Conservation (phyloP, 2,888 invertebrate genomes). For the Pseudolycoriella hygida region DNA sequence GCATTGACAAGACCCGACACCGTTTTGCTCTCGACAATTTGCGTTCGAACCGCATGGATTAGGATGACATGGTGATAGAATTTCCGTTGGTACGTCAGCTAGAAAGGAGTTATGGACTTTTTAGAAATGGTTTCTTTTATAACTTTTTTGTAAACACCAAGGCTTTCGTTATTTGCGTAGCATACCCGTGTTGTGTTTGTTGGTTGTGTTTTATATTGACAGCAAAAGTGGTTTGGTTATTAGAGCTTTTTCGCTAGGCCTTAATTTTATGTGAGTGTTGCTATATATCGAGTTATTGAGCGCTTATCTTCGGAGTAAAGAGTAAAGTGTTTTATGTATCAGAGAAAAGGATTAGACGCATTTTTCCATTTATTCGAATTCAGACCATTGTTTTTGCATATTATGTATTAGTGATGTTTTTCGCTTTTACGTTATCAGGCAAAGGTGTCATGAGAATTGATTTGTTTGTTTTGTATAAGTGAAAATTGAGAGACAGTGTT, state of each 20-base stretch:
- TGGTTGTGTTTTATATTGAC: background rate
- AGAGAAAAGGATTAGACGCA: too few species aligned
- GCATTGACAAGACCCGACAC: conserved; percentile 53
- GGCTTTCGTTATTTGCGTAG: background rate
- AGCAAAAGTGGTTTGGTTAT: background rate
- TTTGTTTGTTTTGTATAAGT: background rate
- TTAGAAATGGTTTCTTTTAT: background rate
- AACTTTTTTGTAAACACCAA: background rate
- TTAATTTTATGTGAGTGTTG: too few species aligned
- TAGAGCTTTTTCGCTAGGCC: background rate
- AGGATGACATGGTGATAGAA: conserved; percentile 39
- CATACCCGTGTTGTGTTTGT: background rate
- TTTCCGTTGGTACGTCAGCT: background rate
- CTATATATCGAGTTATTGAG: too few species aligned
- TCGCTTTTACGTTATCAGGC: too few species aligned
- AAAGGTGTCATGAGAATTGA: background rate
- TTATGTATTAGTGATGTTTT: background rate
- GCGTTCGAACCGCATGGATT: conserved; percentile 70
- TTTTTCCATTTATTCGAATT: too few species aligned
- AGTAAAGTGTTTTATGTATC: too few species aligned
- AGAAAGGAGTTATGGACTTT: background rate
- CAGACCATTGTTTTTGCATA: too few species aligned
- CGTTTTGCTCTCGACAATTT: conserved; percentile 44
- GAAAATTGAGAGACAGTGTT: background rate
- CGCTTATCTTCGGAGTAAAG: too few species aligned